Conservation (phyloP, 2,797 vertebrate species). For the Diplodus puntazzo region DNA sequence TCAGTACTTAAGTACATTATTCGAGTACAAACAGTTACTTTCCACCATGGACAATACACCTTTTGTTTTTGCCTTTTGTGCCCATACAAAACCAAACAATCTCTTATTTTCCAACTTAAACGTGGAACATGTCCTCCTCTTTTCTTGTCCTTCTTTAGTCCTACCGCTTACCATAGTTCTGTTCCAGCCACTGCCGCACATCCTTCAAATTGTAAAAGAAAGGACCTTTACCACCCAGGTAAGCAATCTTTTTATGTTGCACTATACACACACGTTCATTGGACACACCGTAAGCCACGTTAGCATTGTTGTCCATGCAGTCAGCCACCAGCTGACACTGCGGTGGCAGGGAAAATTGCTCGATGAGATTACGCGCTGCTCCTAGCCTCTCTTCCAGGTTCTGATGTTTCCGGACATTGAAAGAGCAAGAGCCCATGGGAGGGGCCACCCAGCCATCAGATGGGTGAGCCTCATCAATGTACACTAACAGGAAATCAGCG, state of each 20-base stretch:
- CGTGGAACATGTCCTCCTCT: conserved; percentile 80
- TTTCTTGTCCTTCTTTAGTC: conserved; percentile 54
- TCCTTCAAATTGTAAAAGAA: conserved; percentile 96
- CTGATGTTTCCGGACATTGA: conserved; percentile 92
- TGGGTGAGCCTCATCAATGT: conserved; percentile 98
- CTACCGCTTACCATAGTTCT: conserved; percentile 91
- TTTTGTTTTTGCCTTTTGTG: conserved; percentile 62
- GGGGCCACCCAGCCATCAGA: conserved; percentile 96
- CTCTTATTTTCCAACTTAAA: conserved; percentile 70
- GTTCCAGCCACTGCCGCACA: conserved; percentile 93
- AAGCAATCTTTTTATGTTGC: conserved; percentile 93
- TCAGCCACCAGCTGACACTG: conserved; percentile 96
- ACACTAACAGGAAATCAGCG: conserved; percentile 97
- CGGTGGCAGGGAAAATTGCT: conserved; percentile 92
- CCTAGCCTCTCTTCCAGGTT: conserved; percentile 93
- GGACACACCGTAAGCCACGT: conserved; percentile 95
- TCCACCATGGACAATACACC: conserved; percentile 68
- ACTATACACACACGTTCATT: conserved; percentile 97
- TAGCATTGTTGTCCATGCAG: conserved; percentile 98
- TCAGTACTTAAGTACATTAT: not conserved
- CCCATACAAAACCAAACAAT: conserved; percentile 54
- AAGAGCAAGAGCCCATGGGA: conserved; percentile 88
- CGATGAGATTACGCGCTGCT: conserved; percentile 91
- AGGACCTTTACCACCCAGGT: conserved; percentile 96
- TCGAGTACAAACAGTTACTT: conserved; percentile 1